A percentile compares a stretch with the other conserved stretches of the same genome.
Conservation (phyloP, 2,888 invertebrate species). For the Hoplodrina ambigua region DNA sequence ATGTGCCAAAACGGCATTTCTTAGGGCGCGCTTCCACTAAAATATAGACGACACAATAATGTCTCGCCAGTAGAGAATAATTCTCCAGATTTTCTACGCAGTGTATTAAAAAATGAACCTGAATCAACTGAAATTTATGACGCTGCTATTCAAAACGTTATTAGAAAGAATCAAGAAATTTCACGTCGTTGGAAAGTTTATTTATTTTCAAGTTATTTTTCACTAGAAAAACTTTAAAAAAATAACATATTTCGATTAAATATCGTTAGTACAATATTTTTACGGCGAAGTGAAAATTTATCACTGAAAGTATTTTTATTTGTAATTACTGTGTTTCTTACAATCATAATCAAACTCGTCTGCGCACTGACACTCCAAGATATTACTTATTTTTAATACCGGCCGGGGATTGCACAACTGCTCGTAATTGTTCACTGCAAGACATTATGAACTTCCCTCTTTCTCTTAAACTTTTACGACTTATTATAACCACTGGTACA, state of each 20-base stretch:
- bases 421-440: conserved; percentile 29
- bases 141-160: background rate
- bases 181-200: background rate
- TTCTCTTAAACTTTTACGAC: conserved; percentile 22
- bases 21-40: background rate
- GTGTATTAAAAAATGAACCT: background rate
- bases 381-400: conserved; percentile 30
- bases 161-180: background rate
- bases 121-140: too few species aligned
- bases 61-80: background rate
- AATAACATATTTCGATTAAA: too few species aligned
- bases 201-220: background rate
- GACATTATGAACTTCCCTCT: background rate
- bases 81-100: background rate
- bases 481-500: conserved; percentile 9
- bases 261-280: too few species aligned
- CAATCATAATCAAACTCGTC: background rate
- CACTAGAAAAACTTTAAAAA: too few species aligned
- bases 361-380: background rate
- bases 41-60: background rate
- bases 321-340: background rate
- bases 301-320: background rate
- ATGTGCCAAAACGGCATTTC: background rate
- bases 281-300: background rate
- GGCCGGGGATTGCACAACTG: conserved; percentile 17